phyloP scores from a whole-genome alignment of 2,113 vertebrate species.

The Aegotheles bennettii region DNA sequence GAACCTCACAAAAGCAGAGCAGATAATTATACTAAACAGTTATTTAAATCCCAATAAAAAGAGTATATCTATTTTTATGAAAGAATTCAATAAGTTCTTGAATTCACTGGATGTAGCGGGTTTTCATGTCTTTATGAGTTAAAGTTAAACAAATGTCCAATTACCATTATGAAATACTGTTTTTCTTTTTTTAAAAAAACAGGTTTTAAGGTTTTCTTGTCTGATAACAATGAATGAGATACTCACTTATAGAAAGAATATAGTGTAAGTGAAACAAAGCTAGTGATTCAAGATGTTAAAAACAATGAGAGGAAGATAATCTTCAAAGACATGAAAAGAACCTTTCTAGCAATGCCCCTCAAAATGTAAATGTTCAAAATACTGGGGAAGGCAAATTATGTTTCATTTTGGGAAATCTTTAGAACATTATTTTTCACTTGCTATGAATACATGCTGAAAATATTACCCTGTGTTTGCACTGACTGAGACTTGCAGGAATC shows the following conservation, averaged over 20 bases:
- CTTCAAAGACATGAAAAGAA: not conserved
- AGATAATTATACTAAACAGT: constrained; percentile 23
- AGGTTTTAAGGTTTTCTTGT: not conserved
- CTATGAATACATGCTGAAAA: not conserved
- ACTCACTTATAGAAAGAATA: not conserved
- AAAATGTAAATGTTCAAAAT: not conserved
- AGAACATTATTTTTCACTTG: not conserved
- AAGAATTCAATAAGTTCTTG: not conserved
- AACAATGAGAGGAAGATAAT: not conserved
- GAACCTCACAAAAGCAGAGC: not conserved
- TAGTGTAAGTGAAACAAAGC: not conserved
- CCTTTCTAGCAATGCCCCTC: not conserved
- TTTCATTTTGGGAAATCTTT: not conserved
- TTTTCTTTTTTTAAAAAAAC: not conserved
- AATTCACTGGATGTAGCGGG: not conserved
- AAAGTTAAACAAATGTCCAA: not conserved
- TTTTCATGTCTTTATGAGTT: not conserved
- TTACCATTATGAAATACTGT: constrained; percentile 9
- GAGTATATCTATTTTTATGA: not conserved
- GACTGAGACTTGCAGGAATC: not conserved
- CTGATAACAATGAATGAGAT: not conserved
- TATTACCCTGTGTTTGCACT: not conserved
- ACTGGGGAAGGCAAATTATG: not conserved
- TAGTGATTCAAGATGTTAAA: not conserved
- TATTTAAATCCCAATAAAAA: constrained; percentile 42